Evolutionary conservation across 2,888 invertebrate species (phyloP).

Genomic region (Busseola fusca): DNA sequence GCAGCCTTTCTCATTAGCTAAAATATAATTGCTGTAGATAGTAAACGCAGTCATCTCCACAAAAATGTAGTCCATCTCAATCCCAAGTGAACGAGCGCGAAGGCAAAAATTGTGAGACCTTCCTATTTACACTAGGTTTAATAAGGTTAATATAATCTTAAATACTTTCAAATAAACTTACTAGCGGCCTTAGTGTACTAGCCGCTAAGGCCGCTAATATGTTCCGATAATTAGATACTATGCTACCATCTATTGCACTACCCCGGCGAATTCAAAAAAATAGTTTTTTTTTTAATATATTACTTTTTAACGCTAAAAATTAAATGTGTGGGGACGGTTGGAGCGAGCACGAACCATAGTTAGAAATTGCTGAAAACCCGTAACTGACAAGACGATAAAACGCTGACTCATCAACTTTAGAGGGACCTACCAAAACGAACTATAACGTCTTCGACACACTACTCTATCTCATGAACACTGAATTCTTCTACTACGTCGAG

Average conservation of each 20-base stretch:
- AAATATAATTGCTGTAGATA: constrained; percentile 45
- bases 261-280: constrained; percentile 86
- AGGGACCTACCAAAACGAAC: constrained; percentile 38
- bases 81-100: constrained; percentile 63
- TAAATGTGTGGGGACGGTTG: constrained; percentile 58
- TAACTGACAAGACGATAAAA: constrained; percentile 22
- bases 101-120: constrained; percentile 73
- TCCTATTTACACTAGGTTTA: constrained; percentile 74
- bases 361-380: constrained; percentile 9
- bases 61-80: constrained; percentile 54
- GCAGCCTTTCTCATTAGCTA: constrained; percentile 18
- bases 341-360: constrained; percentile 29
- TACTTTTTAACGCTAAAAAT: constrained; percentile 74
- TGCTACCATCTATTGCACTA: constrained; percentile 87
- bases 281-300: constrained; percentile 74
- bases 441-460: constrained; percentile 36
- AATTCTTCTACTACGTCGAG: constrained; percentile 21
- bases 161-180: constrained; percentile 53
- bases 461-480: constrained; percentile 39
- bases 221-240: constrained; percentile 66
- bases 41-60: constrained; percentile 53
- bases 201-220: constrained; percentile 38
- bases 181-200: constrained; percentile 40
- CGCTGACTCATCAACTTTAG: constrained; percentile 6
- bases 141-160: constrained; percentile 74